phyloP scores from a whole-genome alignment of 64 coral and sea anemone genomes.

The Stichodactyla helianthus region DNA sequence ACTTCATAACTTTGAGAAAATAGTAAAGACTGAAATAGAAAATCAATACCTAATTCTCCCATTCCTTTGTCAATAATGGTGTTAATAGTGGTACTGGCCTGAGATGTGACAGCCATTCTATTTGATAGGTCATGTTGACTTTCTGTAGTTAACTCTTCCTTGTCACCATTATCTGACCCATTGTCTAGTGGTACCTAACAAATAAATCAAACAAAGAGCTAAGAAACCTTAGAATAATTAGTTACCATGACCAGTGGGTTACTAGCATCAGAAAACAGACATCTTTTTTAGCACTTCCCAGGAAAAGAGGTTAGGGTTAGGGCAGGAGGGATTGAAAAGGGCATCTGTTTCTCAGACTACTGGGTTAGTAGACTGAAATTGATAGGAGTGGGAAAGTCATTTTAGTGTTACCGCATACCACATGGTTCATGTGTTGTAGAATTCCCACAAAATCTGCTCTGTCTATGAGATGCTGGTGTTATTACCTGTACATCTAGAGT shows the following conservation, averaged over 20 bases:
- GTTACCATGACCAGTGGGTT: neutral
- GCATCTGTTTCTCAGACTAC: too few relatives aligned
- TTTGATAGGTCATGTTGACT: conserved; percentile 24
- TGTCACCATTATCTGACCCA: conserved; percentile 48
- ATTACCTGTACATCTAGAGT: conserved; percentile 11
- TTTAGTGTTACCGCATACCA: too few relatives aligned
- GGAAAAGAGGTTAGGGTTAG: too few relatives aligned
- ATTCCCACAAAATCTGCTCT: too few relatives aligned
- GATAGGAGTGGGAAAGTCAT: too few relatives aligned
- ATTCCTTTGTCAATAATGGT: conserved; percentile 41
- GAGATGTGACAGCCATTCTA: conserved; percentile 27
- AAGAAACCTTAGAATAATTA: neutral
- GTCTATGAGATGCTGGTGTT: too few relatives aligned
- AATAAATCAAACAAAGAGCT: neutral
- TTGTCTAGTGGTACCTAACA: neutral
- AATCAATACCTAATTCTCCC: neutral
- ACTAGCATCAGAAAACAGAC: too few relatives aligned
- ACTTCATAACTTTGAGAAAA: too few relatives aligned
- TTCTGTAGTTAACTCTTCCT: conserved; percentile 44
- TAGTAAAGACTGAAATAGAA: neutral
- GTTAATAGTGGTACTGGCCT: conserved; percentile 60
- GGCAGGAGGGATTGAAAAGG: too few relatives aligned
- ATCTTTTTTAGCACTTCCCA: too few relatives aligned
- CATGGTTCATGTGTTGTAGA: too few relatives aligned
- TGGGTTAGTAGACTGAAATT: too few relatives aligned